phyloP scores from a whole-genome alignment of 2,113 vertebrate genomes.

The Toxotes jaculatrix region DNA sequence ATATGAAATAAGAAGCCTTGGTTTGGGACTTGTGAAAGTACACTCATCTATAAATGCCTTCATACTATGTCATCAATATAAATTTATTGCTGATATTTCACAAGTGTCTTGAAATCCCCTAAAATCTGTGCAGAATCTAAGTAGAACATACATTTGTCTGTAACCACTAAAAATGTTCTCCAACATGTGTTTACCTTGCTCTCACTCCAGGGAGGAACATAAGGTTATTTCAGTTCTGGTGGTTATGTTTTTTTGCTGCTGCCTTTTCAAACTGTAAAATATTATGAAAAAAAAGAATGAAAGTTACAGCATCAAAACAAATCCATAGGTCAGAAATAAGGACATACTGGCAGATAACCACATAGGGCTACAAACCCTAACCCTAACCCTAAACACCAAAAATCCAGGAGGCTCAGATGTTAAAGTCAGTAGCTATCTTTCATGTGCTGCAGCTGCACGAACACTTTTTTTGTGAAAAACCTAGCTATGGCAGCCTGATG shows the following conservation, averaged over 20 bases:
- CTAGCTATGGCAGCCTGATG: not conserved
- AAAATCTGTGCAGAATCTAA: not conserved
- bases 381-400: not conserved
- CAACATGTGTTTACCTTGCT: conserved; percentile 6
- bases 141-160: not conserved
- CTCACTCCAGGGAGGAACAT: conserved; percentile 1
- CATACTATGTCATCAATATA: not conserved
- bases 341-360: not conserved
- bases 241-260: conserved; percentile 17
- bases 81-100: conserved; percentile 6
- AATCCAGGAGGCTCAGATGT: not conserved
- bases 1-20: not conserved
- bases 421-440: not conserved
- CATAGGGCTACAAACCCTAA: not conserved
- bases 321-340: conserved; percentile 2
- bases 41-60: conserved; percentile 6
- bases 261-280: conserved; percentile 4
- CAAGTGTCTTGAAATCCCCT: not conserved
- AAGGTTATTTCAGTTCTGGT: conserved; percentile 14
- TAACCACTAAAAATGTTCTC: not conserved
- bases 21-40: not conserved
- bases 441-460: not conserved
- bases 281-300: conserved; percentile 7
- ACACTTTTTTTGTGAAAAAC: not conserved
- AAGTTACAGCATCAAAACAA: not conserved